phyloP scores from a whole-genome alignment of 2,888 invertebrate species.

The Agrochola macilenta region DNA sequence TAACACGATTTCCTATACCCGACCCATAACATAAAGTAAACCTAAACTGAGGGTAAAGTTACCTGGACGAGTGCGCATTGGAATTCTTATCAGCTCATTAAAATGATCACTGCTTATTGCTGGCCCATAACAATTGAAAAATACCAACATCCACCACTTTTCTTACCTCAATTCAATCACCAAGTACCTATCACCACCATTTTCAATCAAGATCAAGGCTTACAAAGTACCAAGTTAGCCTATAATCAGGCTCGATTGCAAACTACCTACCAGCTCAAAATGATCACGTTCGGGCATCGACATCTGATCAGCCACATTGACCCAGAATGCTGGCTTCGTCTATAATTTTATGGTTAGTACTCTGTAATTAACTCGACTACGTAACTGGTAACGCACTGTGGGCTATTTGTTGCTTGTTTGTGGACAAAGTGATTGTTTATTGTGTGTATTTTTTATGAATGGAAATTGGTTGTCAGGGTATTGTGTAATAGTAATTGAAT shows the following conservation, averaged over 20 bases:
- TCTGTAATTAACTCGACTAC: conserved; percentile 56
- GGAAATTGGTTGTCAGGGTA: neutral
- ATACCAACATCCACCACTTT: neutral
- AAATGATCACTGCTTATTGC: neutral
- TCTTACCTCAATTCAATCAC: neutral
- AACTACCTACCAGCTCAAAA: conserved; percentile 32
- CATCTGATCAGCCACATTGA: conserved; percentile 65
- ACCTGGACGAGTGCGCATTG: neutral
- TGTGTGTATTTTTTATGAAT: neutral
- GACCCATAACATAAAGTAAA: neutral
- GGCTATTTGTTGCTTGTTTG: conserved; percentile 8
- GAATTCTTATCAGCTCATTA: no score
- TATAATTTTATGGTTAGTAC: conserved; percentile 61
- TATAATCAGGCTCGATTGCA: conserved; percentile 45
- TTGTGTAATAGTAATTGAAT: neutral
- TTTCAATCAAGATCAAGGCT: conserved; percentile 55
- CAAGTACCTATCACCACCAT: neutral
- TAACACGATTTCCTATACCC: no score
- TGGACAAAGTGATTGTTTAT: conserved; percentile 21
- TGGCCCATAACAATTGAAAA: neutral
- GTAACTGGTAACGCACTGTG: conserved; percentile 52
- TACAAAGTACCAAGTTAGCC: conserved; percentile 10
- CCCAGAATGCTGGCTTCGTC: conserved; percentile 66
- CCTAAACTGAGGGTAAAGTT: neutral
- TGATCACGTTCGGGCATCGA: conserved; percentile 49